A percentile compares a stretch with the other conserved stretches of the same genome.
Evolutionary conservation across 2,797 vertebrate genomes (phyloP).

Genomic region (Leuciscus waleckii): DNA sequence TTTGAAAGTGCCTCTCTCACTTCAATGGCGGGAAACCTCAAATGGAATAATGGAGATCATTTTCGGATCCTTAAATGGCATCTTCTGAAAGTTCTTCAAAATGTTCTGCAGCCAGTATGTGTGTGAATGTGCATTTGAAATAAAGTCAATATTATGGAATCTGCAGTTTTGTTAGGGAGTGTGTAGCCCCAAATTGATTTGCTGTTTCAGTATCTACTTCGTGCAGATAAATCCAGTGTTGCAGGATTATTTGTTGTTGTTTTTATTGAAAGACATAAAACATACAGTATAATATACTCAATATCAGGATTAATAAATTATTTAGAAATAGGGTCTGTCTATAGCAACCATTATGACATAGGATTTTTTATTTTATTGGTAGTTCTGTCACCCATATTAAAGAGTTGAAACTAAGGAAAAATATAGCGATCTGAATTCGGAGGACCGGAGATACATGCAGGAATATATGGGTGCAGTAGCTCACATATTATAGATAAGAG

Average conservation of each 20-base stretch:
- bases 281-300: not conserved
- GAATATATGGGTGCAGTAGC: not conserved
- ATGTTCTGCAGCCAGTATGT: not conserved
- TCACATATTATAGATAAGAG: not conserved
- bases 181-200: not conserved
- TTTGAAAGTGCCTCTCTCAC: slow-evolving; percentile 40
- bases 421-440: not conserved
- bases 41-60: slow-evolving; percentile 45
- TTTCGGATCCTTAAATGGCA: slow-evolving; percentile 22
- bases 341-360: not conserved
- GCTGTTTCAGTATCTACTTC: not conserved
- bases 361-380: not conserved
- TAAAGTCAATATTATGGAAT: slow-evolving; percentile 24
- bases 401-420: not conserved
- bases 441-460: not conserved
- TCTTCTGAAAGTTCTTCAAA: slow-evolving; percentile 22
- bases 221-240: slow-evolving; percentile 5
- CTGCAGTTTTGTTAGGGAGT: slow-evolving; percentile 12
- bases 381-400: not conserved
- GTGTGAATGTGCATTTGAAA: slow-evolving; percentile 26
- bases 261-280: not conserved
- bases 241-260: not conserved
- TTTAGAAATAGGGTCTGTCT: not conserved
- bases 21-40: slow-evolving; percentile 38
- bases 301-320: not conserved